Percentiles rank a stretch among this genome's conserved stretches.
Conservation (phyloP, 2,888 invertebrate species). For the Polydrusus pterygomalis region DNA sequence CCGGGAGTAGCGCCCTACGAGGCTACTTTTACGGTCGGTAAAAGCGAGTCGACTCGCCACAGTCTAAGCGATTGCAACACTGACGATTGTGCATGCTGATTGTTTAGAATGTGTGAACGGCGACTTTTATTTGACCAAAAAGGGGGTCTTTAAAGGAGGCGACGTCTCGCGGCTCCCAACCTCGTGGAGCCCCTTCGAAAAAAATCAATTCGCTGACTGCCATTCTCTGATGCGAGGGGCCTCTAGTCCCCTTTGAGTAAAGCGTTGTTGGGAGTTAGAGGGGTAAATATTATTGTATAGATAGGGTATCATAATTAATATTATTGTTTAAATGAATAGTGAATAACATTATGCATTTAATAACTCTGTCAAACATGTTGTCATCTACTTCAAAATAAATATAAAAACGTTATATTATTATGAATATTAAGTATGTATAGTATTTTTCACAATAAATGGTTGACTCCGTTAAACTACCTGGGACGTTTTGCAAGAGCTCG, state of each 20-base stretch:
- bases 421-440: too few relatives aligned
- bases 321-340: too few relatives aligned
- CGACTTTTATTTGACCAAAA: conserved; percentile 43
- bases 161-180: conserved; percentile 11
- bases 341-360: too few relatives aligned
- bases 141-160: conserved; percentile 21
- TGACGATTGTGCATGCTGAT: background rate
- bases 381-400: too few relatives aligned
- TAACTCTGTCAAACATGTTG: too few relatives aligned
- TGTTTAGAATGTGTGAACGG: conserved; percentile 28
- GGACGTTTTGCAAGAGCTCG: too few relatives aligned
- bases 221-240: conserved; percentile 54
- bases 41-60: conserved; percentile 32
- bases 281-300: background rate
- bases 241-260: conserved; percentile 21
- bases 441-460: too few relatives aligned
- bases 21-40: conserved; percentile 53
- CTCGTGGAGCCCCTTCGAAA: conserved; percentile 27
- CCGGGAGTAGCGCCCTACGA: conserved; percentile 41
- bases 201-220: conserved; percentile 57
- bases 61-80: conserved; percentile 30
- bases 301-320: too few relatives aligned
- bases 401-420: too few relatives aligned
- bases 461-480: too few relatives aligned
- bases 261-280: background rate